phyloP scores from a whole-genome alignment of 2,888 invertebrate species.

The Diloba caeruleocephala region DNA sequence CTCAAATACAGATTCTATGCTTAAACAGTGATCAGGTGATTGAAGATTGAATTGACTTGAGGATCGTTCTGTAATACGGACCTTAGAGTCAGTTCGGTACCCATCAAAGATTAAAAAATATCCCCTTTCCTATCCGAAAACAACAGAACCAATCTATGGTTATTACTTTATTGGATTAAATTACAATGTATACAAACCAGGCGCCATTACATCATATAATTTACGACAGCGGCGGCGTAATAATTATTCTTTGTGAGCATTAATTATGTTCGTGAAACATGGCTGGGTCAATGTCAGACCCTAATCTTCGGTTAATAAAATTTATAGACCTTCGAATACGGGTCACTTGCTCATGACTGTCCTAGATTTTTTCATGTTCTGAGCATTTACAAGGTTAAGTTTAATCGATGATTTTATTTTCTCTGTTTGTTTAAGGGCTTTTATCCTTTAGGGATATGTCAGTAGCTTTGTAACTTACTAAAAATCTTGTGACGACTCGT shows the following conservation, averaged over 20 bases:
- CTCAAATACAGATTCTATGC: too few species aligned
- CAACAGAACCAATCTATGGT: background rate
- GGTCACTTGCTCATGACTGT: constrained; percentile 29
- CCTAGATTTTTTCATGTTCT: constrained; percentile 16
- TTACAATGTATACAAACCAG: background rate
- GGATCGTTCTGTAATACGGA: too few species aligned
- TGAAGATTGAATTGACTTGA: too few species aligned
- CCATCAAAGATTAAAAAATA: too few species aligned
- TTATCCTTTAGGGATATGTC: too few species aligned
- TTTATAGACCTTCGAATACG: constrained; percentile 29
- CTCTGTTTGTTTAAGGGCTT: background rate
- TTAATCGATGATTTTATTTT: constrained; percentile 1
- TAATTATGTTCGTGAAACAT: constrained; percentile 34
- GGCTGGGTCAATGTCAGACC: constrained; percentile 35
- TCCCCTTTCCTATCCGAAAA: background rate
- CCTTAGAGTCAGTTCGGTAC: too few species aligned
- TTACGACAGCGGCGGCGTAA: constrained; percentile 12
- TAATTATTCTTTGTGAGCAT: constrained; percentile 16
- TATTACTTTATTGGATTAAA: background rate
- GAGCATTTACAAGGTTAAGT: constrained; percentile 14
- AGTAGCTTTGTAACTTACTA: too few species aligned
- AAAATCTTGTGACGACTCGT: too few species aligned
- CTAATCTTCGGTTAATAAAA: constrained; percentile 30
- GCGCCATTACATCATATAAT: constrained; percentile 3
- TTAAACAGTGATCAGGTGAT: too few species aligned